phyloP scores from a whole-genome alignment of 2,113 vertebrate genomes.

The Crotalus tigris region DNA sequence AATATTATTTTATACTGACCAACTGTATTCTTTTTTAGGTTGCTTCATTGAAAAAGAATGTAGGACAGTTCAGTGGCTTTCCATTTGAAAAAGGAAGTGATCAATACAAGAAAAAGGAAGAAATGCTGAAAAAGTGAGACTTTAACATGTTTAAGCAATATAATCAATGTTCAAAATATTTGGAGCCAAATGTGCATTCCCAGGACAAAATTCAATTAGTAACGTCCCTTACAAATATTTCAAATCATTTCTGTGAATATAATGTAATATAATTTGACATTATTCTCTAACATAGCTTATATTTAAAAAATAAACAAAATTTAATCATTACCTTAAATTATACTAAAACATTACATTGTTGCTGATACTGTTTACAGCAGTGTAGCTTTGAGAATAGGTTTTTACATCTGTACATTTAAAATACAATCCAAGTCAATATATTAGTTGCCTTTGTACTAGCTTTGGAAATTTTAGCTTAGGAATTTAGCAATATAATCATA shows the following conservation, averaged over 20 bases:
- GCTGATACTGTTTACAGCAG: background rate
- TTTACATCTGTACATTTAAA: background rate
- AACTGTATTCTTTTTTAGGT: conserved; percentile 69
- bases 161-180: background rate
- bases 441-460: background rate
- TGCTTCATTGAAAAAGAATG: conserved; percentile 86
- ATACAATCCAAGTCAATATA: background rate
- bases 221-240: background rate
- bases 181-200: background rate
- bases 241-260: background rate
- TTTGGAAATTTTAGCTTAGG: background rate
- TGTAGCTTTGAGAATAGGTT: background rate
- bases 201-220: background rate
- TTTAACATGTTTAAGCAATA: background rate
- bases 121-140: conserved; percentile 87
- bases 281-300: background rate
- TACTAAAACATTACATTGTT: background rate
- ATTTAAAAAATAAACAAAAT: background rate
- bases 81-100: conserved; percentile 85
- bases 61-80: conserved; percentile 93
- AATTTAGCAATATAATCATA: background rate
- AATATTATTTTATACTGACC: background rate
- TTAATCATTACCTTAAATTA: background rate
- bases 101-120: conserved; percentile 85
- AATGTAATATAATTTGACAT: background rate